These are phyloP conservation scores for Ceratina calcarata DNA, from an alignment of 1,140 invertebrate genomes.

Conservation along the genomic window DNA sequence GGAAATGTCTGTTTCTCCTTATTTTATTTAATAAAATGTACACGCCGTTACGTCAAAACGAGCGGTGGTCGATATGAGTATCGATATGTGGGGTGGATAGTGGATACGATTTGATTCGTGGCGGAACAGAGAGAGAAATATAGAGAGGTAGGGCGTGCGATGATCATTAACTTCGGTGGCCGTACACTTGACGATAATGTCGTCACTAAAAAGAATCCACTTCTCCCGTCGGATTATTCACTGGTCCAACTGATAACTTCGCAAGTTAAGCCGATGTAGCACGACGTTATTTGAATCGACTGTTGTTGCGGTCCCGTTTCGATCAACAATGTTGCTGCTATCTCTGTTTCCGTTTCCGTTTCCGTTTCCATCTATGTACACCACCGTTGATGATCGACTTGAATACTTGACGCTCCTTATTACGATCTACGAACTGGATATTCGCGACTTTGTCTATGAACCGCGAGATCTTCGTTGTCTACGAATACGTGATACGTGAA, in stretches of 20 bases:
- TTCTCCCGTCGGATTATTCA: neutral
- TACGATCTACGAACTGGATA: no score
- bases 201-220: conserved; percentile 6
- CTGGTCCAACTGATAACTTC: neutral
- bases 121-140: neutral
- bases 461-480: neutral
- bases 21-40: neutral
- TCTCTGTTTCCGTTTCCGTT: neutral
- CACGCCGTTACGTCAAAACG: conserved; percentile 9
- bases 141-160: neutral
- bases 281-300: neutral
- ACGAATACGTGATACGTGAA: neutral
- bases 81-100: conserved; percentile 60
- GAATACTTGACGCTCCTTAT: no score
- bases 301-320: neutral
- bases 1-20: neutral
- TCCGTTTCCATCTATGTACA: neutral
- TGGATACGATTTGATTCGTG: conserved; percentile 16
- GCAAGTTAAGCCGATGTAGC: neutral
- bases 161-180: conserved; percentile 7
- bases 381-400: no score
- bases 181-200: neutral
- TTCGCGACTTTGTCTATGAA: neutral
- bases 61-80: conserved; percentile 66
- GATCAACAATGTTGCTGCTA: neutral